Conservation (phyloP, 2,888 invertebrate genomes). For the Aphodius sticticus region DNA sequence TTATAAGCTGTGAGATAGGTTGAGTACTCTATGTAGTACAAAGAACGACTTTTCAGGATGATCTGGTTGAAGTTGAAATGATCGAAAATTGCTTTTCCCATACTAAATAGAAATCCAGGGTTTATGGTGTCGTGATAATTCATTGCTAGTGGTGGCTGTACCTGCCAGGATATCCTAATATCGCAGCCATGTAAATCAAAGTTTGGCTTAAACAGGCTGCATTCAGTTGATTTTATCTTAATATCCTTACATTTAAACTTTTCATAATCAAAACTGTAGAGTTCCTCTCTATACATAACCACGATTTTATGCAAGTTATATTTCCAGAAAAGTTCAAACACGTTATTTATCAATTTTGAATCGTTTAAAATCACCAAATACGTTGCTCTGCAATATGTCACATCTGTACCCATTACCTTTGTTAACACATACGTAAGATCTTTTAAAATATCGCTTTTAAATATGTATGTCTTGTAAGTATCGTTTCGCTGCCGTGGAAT, state of each 20-base stretch:
- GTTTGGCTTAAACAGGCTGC: neutral
- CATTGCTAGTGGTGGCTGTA: neutral
- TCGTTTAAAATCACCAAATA: neutral
- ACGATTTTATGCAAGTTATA: neutral
- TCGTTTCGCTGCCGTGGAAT: neutral
- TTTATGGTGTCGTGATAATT: neutral
- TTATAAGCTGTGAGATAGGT: neutral
- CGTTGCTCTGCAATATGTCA: neutral
- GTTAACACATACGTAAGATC: neutral
- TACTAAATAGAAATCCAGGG: neutral
- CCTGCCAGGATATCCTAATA: neutral
- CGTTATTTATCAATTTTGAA: neutral
- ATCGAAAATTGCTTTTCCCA: neutral
- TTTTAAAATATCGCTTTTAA: neutral
- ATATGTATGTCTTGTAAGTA: neutral
- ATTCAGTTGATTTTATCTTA: neutral
- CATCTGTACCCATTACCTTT: neutral
- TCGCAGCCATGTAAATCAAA: neutral
- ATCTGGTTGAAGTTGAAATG: neutral
- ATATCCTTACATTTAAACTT: neutral
- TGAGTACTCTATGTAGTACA: neutral
- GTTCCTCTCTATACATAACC: neutral
- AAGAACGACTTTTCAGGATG: neutral
- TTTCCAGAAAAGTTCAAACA: neutral
- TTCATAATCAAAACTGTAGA: neutral